Evolutionary conservation across 2,888 invertebrate genomes (phyloP), one percentile per base, ranked within the genome.

Genomic region (Drosophila birchii): DNA sequence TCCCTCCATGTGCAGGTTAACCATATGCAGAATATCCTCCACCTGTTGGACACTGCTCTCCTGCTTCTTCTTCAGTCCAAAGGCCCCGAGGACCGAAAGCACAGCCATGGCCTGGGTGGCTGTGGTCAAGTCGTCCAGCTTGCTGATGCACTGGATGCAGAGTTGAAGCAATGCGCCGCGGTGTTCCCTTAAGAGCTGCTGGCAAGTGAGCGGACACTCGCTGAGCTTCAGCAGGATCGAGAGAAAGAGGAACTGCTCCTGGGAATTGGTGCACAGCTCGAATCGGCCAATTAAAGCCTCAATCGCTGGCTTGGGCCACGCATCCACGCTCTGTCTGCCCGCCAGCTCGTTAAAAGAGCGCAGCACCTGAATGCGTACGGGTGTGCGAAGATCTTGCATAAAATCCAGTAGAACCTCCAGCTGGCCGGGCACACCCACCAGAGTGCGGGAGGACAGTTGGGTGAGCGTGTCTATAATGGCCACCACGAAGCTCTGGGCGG

Each of bases 341-440:
- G 96, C 96, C 58, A 97, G 92, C 51, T 94, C 94, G 80, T 95
- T 94, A 44, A 97, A 92, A 75, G 96, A 94, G 73, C 94, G 94
- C 23, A 97, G 92, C 53, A 94, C 94, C 81, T 95, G 94, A 14
- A 94, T 93, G 87, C 96, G 95, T 0, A 97, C 95, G 39, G 94
- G 94, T 81, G 94, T 94, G 29, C 97, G 93, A 9, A 95, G 94
- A 92, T 97, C 97, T 74, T 94, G 94, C 55, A 97, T 92, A 90
- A 96, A 95, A 18, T 94, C 93, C 7, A 97, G 91, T 12, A 97
- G 92, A 47, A 97, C 93, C 61, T 90, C 91, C 60, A 96, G 84
- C 94, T 99, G 98, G 86, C 96, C 96, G 0, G 98, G 97, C 45
- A 98, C 96, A 92, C 98, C 97, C 0, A 97, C 96, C 14, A 98